Evolutionary conservation across 2,888 invertebrate species (phyloP).

Genomic region (Parapristionchus giblindavisi): DNA sequence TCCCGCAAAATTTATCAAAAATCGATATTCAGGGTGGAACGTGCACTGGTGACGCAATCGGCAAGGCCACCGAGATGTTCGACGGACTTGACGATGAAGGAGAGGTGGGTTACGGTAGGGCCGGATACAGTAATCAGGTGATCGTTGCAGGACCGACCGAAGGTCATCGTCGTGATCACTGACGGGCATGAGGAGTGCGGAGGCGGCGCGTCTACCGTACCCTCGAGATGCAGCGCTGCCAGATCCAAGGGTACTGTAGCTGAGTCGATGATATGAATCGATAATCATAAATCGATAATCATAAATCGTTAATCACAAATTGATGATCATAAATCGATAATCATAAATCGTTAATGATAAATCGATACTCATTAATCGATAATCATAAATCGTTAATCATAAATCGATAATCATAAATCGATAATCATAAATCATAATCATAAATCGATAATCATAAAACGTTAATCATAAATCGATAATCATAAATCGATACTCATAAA

Average conservation of each 20-base stretch:
- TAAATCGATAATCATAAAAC: too few relatives aligned
- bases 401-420: too few relatives aligned
- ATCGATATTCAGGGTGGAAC: constrained; percentile 9
- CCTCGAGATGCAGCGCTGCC: neutral
- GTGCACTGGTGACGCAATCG: constrained; percentile 28
- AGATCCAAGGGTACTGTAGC: neutral
- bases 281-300: too few relatives aligned
- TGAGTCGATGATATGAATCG: neutral
- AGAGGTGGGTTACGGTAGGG: neutral
- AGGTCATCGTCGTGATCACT: constrained; percentile 31
- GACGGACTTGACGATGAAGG: neutral
- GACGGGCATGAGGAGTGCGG: constrained; percentile 31
- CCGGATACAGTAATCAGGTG: neutral
- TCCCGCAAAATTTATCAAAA: too few relatives aligned
- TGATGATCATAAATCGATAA: too few relatives aligned
- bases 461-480: too few relatives aligned
- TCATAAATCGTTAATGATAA: too few relatives aligned
- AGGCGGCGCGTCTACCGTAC: neutral
- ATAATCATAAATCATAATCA: neutral
- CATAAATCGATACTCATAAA: too few relatives aligned
- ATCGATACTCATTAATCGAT: too few relatives aligned
- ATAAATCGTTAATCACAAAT: too few relatives aligned
- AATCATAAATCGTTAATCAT: too few relatives aligned
- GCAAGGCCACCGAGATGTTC: constrained; percentile 17
- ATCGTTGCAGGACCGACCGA: constrained; percentile 1